Percentiles rank a stretch among this genome's conserved stretches.
Conservation (phyloP, 2,888 invertebrate species). For the Tetranychus truncatus region DNA sequence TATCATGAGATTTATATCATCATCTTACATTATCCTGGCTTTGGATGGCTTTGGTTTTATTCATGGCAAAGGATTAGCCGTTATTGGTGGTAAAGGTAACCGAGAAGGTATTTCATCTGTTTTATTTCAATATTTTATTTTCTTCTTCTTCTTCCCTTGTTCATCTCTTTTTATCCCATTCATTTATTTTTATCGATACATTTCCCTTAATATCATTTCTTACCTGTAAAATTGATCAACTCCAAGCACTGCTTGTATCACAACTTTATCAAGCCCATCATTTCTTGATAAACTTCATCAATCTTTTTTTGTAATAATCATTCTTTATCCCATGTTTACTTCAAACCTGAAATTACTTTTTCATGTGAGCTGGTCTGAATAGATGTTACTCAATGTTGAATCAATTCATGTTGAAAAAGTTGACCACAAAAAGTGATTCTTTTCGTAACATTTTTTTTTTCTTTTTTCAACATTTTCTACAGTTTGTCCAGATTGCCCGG, state of each 20-base stretch:
- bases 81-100: not conserved
- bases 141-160: not conserved
- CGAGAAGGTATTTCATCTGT: not conserved
- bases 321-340: not conserved
- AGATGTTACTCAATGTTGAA: too few relatives aligned
- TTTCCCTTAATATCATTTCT: too few relatives aligned
- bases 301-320: not conserved
- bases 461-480: not conserved
- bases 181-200: not conserved
- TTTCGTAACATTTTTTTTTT: not conserved
- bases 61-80: not conserved
- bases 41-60: not conserved
- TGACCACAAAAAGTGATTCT: not conserved
- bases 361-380: not conserved
- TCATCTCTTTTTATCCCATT: not conserved
- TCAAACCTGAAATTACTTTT: not conserved
- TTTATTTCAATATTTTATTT: not conserved
- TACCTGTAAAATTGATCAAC: too few relatives aligned
- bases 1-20: not conserved
- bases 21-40: not conserved
- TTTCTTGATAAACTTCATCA: too few relatives aligned
- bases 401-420: not conserved
- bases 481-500: slow-evolving; percentile 1
- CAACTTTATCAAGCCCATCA: too few relatives aligned
- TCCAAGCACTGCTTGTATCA: too few relatives aligned